phyloP scores from a whole-genome alignment of 1,140 invertebrate genomes.

The Microplitis mediator region DNA sequence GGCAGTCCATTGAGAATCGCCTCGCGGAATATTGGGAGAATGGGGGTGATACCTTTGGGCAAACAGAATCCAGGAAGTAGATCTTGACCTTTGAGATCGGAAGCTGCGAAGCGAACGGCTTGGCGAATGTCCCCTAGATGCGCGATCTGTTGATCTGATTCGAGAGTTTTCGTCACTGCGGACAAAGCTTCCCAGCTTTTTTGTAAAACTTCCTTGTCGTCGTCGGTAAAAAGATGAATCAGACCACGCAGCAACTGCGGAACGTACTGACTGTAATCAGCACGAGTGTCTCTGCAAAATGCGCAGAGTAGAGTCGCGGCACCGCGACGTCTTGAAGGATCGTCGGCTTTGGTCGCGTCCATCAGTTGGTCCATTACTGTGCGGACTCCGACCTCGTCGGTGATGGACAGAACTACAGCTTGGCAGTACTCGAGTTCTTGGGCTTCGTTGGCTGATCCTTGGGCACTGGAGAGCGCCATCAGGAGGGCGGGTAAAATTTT shows the following conservation, averaged over 20 bases:
- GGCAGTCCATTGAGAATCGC: slow-evolving; percentile 92
- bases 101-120: slow-evolving; percentile 86
- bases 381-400: slow-evolving; percentile 84
- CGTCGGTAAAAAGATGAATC: slow-evolving; percentile 83
- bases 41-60: slow-evolving; percentile 91
- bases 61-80: slow-evolving; percentile 93
- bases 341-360: slow-evolving; percentile 73
- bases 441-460: slow-evolving; percentile 73
- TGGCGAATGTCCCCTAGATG: slow-evolving; percentile 89
- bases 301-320: slow-evolving; percentile 86
- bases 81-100: slow-evolving; percentile 81
- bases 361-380: slow-evolving; percentile 91
- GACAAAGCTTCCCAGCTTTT: slow-evolving; percentile 89
- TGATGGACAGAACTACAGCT: slow-evolving; percentile 87
- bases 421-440: slow-evolving; percentile 92
- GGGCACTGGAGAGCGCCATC: slow-evolving; percentile 74
- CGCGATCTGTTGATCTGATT: slow-evolving; percentile 78
- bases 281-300: slow-evolving; percentile 87
- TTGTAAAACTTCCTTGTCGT: slow-evolving; percentile 80
- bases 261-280: slow-evolving; percentile 85
- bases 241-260: slow-evolving; percentile 87
- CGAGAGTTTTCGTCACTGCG: slow-evolving; percentile 88
- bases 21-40: slow-evolving; percentile 94
- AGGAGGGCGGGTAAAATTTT: slow-evolving; percentile 92
- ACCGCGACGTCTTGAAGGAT: slow-evolving; percentile 72